phyloP scores from a whole-genome alignment of 2,888 invertebrate genomes.

The Malachius bipustulatus region DNA sequence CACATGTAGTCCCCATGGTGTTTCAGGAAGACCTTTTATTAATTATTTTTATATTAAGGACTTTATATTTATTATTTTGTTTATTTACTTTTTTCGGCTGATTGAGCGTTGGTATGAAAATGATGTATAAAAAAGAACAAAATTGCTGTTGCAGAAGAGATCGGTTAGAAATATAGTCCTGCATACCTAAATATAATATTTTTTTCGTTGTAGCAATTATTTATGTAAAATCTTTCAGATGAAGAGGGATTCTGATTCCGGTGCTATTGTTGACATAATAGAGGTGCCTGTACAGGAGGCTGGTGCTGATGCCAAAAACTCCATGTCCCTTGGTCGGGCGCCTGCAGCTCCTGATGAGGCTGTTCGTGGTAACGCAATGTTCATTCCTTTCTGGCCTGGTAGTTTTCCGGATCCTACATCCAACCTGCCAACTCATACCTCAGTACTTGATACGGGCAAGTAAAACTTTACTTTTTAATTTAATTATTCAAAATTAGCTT shows the following conservation, averaged over 20 bases:
- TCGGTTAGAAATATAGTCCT: too few species aligned
- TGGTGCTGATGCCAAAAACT: slow-evolving; percentile 57
- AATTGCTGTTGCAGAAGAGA: too few species aligned
- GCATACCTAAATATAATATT: slow-evolving; percentile 1
- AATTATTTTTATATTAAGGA: too few species aligned
- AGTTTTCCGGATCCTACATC: slow-evolving; percentile 47
- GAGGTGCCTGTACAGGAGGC: slow-evolving; percentile 47
- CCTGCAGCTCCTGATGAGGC: slow-evolving; percentile 60
- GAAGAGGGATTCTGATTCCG: slow-evolving; percentile 62
- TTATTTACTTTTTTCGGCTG: too few species aligned
- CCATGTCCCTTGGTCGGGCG: slow-evolving; percentile 66
- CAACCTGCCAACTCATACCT: slow-evolving; percentile 41
- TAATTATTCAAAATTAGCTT: too few species aligned
- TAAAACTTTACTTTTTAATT: slow-evolving; percentile 6
- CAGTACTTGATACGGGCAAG: slow-evolving; percentile 17
- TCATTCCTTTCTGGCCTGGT: slow-evolving; percentile 81
- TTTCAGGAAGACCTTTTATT: too few species aligned
- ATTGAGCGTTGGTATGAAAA: too few species aligned
- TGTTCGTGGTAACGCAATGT: slow-evolving; percentile 63
- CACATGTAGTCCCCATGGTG: too few species aligned
- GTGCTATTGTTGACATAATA: slow-evolving; percentile 57
- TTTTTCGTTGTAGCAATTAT: slow-evolving; percentile 4
- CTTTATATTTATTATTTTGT: too few species aligned
- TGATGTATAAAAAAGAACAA: too few species aligned
- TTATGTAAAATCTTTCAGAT: slow-evolving; percentile 37